Base-by-base conservation (phyloP, 2,888 invertebrate species). In the Cheiracanthium punctorium region DNA sequence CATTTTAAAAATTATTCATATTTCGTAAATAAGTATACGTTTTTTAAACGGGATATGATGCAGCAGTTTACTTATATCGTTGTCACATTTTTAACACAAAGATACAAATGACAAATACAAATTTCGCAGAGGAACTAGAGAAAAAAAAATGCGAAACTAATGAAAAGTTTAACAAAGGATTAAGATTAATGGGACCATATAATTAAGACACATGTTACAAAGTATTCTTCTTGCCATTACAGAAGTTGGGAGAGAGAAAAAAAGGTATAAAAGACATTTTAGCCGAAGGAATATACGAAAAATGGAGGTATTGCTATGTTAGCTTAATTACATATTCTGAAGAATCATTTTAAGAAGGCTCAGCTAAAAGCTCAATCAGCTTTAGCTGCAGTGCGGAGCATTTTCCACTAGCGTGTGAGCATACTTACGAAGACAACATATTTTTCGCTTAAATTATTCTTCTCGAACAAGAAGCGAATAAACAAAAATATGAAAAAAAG, bases 161-260 rank as follows among this genome's bases (percentile, higher is more conserved):
- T 24, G 17, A 28, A 52, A 69, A 17, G 43, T 29, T 20, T 28
- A 71, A 72, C 29, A 65, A 37, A 29, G 77, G 72, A 84, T 84
- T 84, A 84, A 69, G 64, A 72, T 72, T 77, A 84, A 84, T 84
- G 82, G 75, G 77, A 33, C 43, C 67, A 69, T 32, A 70, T 65
- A 72, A 84, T 84, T 82, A 82, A 82, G 70, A 75, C 64, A 71
- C 48, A 69, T 28, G 80, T 65, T 67, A 70, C 33, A 75, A 33
- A 76, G 82, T 82, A 37, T 71, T 41, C 32, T 77, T 77, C 32
- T 72, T 33, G 37, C 70, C 20, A 75, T 75, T 75, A 58, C 52
- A n/a, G 17, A 48, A 52, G 32, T 5, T 10, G 30, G 17, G 17
- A 4, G 37, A 7, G 4, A 10, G 4, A 69, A 69, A 70, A 70